A percentile compares a stretch with the other conserved stretches of the same genome.
phyloP scores from a whole-genome alignment of 1,140 invertebrate species.

The Drosophila subpulchrella region DNA sequence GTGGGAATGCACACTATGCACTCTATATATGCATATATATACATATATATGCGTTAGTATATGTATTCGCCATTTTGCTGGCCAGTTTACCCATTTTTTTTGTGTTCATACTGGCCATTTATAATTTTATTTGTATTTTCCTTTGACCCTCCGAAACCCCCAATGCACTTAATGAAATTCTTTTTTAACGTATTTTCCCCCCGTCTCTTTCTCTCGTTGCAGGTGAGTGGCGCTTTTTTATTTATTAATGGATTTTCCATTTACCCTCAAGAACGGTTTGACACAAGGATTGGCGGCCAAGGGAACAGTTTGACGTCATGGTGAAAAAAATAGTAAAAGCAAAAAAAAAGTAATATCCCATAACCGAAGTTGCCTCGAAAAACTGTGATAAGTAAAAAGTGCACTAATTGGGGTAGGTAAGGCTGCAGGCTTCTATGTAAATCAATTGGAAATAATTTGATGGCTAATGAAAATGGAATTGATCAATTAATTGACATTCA shows the following conservation, averaged over 20 bases:
- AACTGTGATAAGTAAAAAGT: slow-evolving; percentile 1
- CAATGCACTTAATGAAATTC: slow-evolving; percentile 78
- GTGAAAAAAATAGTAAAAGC: slow-evolving; percentile 14
- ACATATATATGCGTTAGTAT: slow-evolving; percentile 15
- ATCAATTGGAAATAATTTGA: slow-evolving; percentile 47
- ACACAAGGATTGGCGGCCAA: slow-evolving; percentile 45
- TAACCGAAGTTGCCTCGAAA: slow-evolving; percentile 16
- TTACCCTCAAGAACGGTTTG: slow-evolving; percentile 49
- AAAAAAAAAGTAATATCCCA: slow-evolving; percentile 17
- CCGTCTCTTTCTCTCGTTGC: slow-evolving; percentile 41
- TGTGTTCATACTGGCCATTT: slow-evolving; percentile 14
- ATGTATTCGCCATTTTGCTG: slow-evolving; percentile 71
- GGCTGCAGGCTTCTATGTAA: slow-evolving; percentile 13
- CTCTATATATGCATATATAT: too few relatives aligned
- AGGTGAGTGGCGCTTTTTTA: slow-evolving; percentile 75
- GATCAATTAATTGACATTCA: slow-evolving; percentile 19
- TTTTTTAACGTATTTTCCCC: slow-evolving; percentile 47
- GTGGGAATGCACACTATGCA: slow-evolving; percentile 1
- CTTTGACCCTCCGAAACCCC: slow-evolving; percentile 20
- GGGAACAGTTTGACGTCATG: slow-evolving; percentile 55
- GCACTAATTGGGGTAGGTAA: slow-evolving; percentile 12
- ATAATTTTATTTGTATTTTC: slow-evolving; percentile 50
- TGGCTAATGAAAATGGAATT: slow-evolving; percentile 18
- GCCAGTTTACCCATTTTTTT: slow-evolving; percentile 43
- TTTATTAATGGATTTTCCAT: slow-evolving; percentile 79